phyloP scores from a whole-genome alignment of 2,797 vertebrate species.

The Chrosomus eos region DNA sequence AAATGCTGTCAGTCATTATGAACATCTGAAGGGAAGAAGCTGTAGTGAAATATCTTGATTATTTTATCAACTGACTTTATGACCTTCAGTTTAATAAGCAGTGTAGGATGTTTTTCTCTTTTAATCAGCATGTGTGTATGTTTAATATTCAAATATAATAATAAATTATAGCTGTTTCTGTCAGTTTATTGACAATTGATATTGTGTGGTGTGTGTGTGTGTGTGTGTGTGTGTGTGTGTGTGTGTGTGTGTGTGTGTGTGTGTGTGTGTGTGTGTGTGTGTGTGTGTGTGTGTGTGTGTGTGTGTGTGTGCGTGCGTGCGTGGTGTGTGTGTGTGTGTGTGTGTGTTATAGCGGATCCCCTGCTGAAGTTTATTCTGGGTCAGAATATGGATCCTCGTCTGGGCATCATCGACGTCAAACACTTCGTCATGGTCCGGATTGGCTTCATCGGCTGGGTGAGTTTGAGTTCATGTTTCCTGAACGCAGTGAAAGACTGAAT shows the following conservation, averaged over 20 bases:
- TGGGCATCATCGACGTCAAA: slow-evolving; percentile 60
- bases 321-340: background rate
- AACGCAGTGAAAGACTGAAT: background rate
- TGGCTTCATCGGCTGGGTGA: slow-evolving; percentile 65
- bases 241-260: background rate
- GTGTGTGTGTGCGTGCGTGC: background rate
- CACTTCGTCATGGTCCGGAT: slow-evolving; percentile 64
- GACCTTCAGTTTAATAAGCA: background rate
- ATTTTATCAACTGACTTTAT: background rate
- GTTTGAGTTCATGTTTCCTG: background rate
- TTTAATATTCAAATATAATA: background rate
- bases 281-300: background rate
- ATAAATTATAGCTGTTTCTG: background rate
- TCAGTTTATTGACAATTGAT: background rate
- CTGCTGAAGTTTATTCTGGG: slow-evolving; percentile 59
- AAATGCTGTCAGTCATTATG: background rate
- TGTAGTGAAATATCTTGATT: background rate
- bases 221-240: background rate
- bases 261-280: background rate
- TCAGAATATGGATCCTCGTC: slow-evolving; percentile 52
- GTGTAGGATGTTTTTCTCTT: background rate
- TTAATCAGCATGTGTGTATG: background rate
- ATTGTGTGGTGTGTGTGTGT: background rate
- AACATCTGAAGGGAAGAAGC: background rate
- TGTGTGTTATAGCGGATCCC: slow-evolving; percentile 36